These are phyloP conservation scores for Slavum lentiscoides DNA, from an alignment of 2,888 invertebrate species.

Conservation along the genomic window DNA sequence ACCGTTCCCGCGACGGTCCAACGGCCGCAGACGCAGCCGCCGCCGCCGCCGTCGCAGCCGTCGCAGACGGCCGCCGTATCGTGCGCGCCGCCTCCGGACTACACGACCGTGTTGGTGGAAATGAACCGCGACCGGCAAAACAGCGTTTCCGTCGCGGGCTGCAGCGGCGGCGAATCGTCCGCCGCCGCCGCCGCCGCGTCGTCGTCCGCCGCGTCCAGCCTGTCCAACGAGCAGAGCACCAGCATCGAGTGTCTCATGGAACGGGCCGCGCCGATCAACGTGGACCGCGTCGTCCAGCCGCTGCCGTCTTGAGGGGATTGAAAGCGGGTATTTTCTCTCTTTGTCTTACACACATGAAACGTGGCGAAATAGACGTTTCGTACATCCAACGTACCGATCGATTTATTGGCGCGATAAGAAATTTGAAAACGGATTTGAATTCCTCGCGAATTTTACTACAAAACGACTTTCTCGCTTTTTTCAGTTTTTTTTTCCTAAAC, in stretches of 20 bases:
- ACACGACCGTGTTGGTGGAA: slow-evolving; percentile 67
- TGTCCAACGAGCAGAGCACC: slow-evolving; percentile 62
- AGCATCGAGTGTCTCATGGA: slow-evolving; percentile 68
- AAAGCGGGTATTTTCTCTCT: too few species aligned
- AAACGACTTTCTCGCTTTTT: too few species aligned
- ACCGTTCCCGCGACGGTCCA: slow-evolving; percentile 24
- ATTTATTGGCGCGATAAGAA: too few species aligned
- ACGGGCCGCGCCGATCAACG: slow-evolving; percentile 66
- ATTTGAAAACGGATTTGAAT: too few species aligned
- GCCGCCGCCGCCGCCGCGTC: slow-evolving; percentile 15
- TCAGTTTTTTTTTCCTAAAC: too few species aligned
- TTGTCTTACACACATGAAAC: too few species aligned
- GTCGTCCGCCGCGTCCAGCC: slow-evolving; percentile 57
- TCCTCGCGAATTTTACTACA: too few species aligned
- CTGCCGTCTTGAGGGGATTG: not conserved
- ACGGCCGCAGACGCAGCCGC: slow-evolving; percentile 51
- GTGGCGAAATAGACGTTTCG: too few species aligned
- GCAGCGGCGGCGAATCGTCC: not conserved
- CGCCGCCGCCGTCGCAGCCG: too few species aligned
- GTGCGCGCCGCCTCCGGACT: slow-evolving; percentile 66
- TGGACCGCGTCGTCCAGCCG: slow-evolving; percentile 54
- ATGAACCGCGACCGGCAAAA: slow-evolving; percentile 59
- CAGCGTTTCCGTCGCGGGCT: slow-evolving; percentile 21
- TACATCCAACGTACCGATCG: too few species aligned
- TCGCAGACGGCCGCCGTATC: slow-evolving; percentile 30